Conservation (phyloP, 1,140 invertebrate species). For the Hesperophylax magnus region DNA sequence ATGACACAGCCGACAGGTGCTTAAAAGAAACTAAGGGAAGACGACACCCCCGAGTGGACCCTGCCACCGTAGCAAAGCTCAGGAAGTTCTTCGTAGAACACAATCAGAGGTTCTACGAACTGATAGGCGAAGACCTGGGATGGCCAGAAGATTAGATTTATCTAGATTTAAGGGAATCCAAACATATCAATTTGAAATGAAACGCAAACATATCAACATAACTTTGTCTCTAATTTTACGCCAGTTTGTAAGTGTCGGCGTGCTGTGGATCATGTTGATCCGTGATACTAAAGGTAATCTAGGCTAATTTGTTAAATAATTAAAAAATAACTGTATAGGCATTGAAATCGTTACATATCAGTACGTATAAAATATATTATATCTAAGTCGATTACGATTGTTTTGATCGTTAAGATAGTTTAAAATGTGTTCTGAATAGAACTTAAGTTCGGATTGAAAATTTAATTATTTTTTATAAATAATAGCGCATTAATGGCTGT, state of each 20-base stretch:
- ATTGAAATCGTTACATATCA: constrained; percentile 48
- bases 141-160: constrained; percentile 84
- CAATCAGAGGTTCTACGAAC: constrained; percentile 95
- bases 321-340: constrained; percentile 21
- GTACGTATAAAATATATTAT: constrained; percentile 5
- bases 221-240: constrained; percentile 29
- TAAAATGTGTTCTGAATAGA: not conserved
- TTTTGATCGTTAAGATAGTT: constrained; percentile 35
- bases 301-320: constrained; percentile 45
- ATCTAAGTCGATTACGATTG: constrained; percentile 2
- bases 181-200: constrained; percentile 52
- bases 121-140: constrained; percentile 92
- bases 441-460: too few relatives aligned
- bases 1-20: constrained; percentile 90
- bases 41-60: constrained; percentile 90
- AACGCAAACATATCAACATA: constrained; percentile 53
- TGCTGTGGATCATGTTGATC: constrained; percentile 57
- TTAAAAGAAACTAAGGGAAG: constrained; percentile 95
- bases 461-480: too few relatives aligned
- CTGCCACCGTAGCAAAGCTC: constrained; percentile 87
- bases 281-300: constrained; percentile 53
- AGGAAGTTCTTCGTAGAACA: constrained; percentile 94
- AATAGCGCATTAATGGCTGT: too few relatives aligned
- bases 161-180: constrained; percentile 45
- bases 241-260: constrained; percentile 43